These are phyloP conservation scores for Egretta garzetta DNA, from an alignment of 2,113 vertebrate genomes.

Conservation along the genomic window DNA sequence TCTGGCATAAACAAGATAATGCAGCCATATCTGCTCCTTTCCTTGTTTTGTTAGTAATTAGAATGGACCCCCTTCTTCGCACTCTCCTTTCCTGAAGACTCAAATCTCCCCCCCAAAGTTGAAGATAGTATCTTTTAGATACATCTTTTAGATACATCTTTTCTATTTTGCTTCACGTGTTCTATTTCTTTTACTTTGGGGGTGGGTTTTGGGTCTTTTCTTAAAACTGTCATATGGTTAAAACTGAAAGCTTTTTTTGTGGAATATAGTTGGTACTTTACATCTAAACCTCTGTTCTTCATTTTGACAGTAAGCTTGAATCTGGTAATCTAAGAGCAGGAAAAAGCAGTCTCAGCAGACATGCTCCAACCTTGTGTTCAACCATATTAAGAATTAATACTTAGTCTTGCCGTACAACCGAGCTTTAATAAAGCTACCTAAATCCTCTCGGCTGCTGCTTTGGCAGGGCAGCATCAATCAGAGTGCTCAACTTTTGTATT, in stretches of 20 bases:
- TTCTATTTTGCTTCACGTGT: neutral
- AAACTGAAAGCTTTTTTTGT: neutral
- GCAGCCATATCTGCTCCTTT: neutral
- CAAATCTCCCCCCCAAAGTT: rapidly evolving
- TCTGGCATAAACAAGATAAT: neutral
- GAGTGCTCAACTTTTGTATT: conserved; percentile 57
- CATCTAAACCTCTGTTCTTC: conserved; percentile 46
- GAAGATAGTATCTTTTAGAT: neutral
- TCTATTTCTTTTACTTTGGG: neutral
- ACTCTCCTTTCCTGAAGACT: neutral
- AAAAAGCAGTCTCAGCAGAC: conserved; percentile 77
- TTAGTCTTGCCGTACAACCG: conserved; percentile 72
- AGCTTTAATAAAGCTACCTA: conserved; percentile 76
- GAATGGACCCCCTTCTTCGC: rapidly evolving
- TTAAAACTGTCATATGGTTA: neutral
- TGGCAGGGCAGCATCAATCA: conserved; percentile 67
- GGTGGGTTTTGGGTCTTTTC: neutral
- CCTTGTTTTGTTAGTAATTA: neutral
- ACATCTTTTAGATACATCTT: too few relatives aligned
- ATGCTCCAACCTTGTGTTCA: conserved; percentile 74
- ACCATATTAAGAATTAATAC: conserved; percentile 82
- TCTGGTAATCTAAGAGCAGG: conserved; percentile 80
- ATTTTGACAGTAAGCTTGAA: conserved; percentile 81
- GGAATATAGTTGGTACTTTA: neutral
- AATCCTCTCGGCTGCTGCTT: conserved; percentile 68